Percentiles rank a stretch among this genome's conserved stretches.
These are phyloP conservation scores for Dipodomys spectabilis DNA, from an alignment of 2,113 vertebrate genomes.

Conservation along the genomic window DNA sequence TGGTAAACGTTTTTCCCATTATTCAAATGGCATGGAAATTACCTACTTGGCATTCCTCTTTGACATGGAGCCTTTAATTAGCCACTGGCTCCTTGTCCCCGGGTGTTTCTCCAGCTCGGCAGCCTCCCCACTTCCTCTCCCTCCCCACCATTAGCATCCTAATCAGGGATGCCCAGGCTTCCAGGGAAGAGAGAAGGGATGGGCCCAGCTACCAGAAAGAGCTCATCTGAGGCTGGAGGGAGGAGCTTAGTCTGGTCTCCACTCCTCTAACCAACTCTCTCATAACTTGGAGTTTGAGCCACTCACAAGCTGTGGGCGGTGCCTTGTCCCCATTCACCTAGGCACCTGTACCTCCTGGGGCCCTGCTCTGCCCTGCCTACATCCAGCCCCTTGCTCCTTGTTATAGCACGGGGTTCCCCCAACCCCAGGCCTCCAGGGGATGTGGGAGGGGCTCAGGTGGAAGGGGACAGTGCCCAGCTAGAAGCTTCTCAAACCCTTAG, in stretches of 20 bases:
- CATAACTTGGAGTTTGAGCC: not conserved
- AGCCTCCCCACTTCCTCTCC: slow-evolving; percentile 22
- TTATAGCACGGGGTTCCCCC: not conserved
- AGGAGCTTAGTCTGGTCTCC: not conserved
- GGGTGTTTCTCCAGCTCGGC: slow-evolving; percentile 53
- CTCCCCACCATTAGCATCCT: slow-evolving; percentile 65
- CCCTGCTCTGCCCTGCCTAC: too few relatives aligned
- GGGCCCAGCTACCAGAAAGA: slow-evolving; percentile 24
- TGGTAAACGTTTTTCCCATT: slow-evolving; percentile 76
- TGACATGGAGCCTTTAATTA: slow-evolving; percentile 81
- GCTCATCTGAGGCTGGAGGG: not conserved
- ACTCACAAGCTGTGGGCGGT: not conserved
- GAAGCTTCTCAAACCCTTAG: not conserved
- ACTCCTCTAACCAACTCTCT: not conserved
- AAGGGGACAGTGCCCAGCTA: not conserved
- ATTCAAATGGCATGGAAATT: slow-evolving; percentile 83
- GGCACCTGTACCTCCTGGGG: not conserved
- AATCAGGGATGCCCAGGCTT: slow-evolving; percentile 55
- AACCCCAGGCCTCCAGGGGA: not conserved
- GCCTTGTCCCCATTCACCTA: not conserved
- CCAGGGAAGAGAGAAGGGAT: not conserved
- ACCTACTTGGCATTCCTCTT: slow-evolving; percentile 80
- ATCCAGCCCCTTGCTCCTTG: too few relatives aligned
- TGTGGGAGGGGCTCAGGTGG: not conserved
- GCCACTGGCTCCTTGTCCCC: slow-evolving; percentile 63